Percentiles rank a stretch among this genome's conserved stretches.
These are phyloP conservation scores for Apoda limacodes DNA, from an alignment of 2,888 invertebrate species.

Conservation along the genomic window DNA sequence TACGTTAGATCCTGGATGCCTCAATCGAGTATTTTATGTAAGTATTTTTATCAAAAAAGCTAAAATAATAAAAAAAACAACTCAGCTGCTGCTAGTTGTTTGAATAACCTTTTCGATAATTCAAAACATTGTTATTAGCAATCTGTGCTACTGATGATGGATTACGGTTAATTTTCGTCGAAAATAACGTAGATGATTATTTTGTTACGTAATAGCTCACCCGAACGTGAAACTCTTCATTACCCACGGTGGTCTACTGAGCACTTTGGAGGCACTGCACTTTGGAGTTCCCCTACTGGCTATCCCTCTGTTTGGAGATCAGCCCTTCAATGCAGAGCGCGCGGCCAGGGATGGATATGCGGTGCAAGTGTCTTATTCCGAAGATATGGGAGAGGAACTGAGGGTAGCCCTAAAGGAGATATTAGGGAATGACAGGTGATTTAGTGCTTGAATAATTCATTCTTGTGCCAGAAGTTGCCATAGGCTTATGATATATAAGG, in stretches of 20 bases:
- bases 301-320: constrained; percentile 43
- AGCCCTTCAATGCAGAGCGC: constrained; percentile 34
- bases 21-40: constrained; percentile 60
- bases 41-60: too few relatives aligned
- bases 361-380: constrained; percentile 23
- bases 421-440: constrained; percentile 30
- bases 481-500: too few relatives aligned
- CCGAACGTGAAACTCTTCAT: constrained; percentile 31
- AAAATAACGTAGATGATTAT: too few relatives aligned
- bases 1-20: constrained; percentile 58
- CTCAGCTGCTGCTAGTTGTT: too few relatives aligned
- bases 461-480: too few relatives aligned
- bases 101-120: too few relatives aligned
- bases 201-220: constrained; percentile 24
- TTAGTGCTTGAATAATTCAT: too few relatives aligned
- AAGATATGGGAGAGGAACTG: constrained; percentile 26
- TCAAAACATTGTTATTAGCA: too few relatives aligned
- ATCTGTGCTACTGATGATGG: too few relatives aligned
- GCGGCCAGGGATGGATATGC: constrained; percentile 30
- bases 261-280: constrained; percentile 26
- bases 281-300: constrained; percentile 40
- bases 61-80: too few relatives aligned
- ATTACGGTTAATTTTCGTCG: too few relatives aligned
- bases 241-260: constrained; percentile 33
- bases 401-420: constrained; percentile 27